Conservation (phyloP, 2,113 vertebrate genomes). For the Pycnonotus jocosus region DNA sequence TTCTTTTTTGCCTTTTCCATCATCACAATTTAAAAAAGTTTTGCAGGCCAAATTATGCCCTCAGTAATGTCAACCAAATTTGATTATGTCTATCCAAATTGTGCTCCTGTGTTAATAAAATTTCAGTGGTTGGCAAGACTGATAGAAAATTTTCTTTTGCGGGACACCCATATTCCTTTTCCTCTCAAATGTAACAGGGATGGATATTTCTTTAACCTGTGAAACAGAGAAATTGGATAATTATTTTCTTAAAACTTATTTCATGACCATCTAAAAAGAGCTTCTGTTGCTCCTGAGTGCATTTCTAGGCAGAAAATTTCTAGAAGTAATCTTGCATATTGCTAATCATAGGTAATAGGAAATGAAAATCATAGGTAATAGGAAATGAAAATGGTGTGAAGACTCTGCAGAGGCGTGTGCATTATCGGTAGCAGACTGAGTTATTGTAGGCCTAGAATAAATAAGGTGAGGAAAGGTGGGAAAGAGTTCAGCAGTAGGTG, state of each 20-base stretch:
- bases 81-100: not conserved
- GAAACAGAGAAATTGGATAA: not conserved
- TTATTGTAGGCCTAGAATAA: not conserved
- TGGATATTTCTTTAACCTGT: not conserved
- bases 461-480: not conserved
- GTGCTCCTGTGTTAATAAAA: not conserved
- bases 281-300: not conserved
- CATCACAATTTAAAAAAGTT: not conserved
- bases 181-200: not conserved
- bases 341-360: not conserved
- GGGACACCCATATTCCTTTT: not conserved
- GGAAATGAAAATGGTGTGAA: not conserved
- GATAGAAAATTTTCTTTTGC: not conserved
- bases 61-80: not conserved
- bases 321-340: not conserved
- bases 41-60: not conserved
- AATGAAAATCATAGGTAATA: not conserved
- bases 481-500: not conserved
- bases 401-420: rapidly evolving
- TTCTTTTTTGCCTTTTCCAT: not conserved
- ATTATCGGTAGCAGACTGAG: not conserved
- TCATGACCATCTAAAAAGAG: not conserved
- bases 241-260: not conserved
- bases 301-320: not conserved
- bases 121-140: not conserved